Base-by-base conservation (phyloP, 2,797 vertebrate species). In the Tragelaphus oryx region DNA sequence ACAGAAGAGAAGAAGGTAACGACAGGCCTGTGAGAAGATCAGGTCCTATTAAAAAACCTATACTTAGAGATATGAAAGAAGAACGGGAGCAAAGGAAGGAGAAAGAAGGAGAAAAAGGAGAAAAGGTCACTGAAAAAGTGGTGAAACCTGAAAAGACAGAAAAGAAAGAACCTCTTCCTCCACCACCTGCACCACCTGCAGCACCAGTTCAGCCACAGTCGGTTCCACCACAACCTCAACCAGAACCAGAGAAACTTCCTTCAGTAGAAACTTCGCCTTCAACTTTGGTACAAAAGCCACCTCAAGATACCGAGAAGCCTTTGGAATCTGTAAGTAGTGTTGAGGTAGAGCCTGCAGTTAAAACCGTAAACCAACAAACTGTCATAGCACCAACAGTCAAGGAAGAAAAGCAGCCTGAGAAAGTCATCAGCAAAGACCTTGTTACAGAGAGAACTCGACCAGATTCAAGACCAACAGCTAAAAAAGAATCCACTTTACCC, bases 11-110 rank as follows among this genome's bases (percentile, higher is more conserved):
- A 0, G 99, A 99, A 75, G 98, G 99, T 0, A 97, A 98, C 0
- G 99, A 99, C 13, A 99, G 99, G 92, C 99, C 99, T 2, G 92
- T 99, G 30, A 99, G 99, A 95, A 98, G 99, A 97, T 99, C 99
- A 0, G 99, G 99, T 37, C 99, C 99, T 37, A 99, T 99, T 98
- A 99, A 99, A 97, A 99, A 99, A 89, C 99, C 99, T 14, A 98
- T 99, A 30, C 98, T 99, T 37, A 98, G 99, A 96, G 99, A 99
- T 96, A 99, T 99, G 99, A 99, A 99, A 97, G 99, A 99, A 94
- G 99, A 99, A 93, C 98, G 99, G 46, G 99, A 99, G 60, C 99
- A 99, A 96, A 98, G 99, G 95, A 99, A 99, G 96, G 99, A 99
- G 97, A 99, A 99, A 55, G 99, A 99, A 95, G 99, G 99, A 96